A percentile compares a stretch with the other conserved stretches of the same genome.
These are phyloP conservation scores for Acrobasis repandana DNA, from an alignment of 2,888 invertebrate species.

Conservation along the genomic window DNA sequence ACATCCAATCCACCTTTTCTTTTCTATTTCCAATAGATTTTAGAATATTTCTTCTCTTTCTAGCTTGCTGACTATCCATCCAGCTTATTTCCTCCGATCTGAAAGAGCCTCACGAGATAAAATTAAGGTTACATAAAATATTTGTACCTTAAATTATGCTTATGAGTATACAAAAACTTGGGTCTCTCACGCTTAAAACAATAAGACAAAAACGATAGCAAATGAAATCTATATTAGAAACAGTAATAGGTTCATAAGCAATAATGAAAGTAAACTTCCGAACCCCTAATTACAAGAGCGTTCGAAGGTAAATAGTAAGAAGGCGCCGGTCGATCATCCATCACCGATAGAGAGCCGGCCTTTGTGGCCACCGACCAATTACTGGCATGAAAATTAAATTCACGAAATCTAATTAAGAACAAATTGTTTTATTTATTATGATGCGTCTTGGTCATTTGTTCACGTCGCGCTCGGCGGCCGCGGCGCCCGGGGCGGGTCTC, in stretches of 20 bases:
- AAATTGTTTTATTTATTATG: slow-evolving; percentile 84
- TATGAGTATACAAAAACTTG: slow-evolving; percentile 4
- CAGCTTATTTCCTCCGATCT: too few species aligned
- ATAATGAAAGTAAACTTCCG: slow-evolving; percentile 79
- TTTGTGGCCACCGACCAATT: slow-evolving; percentile 83
- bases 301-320: slow-evolving; percentile 75
- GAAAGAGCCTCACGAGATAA: neutral
- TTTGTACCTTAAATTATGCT: neutral
- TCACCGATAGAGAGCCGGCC: slow-evolving; percentile 75
- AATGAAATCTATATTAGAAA: slow-evolving; percentile 76
- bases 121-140: slow-evolving; percentile 1
- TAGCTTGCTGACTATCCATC: too few species aligned
- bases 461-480: slow-evolving; percentile 63
- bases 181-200: slow-evolving; percentile 44
- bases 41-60: too few species aligned
- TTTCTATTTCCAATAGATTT: too few species aligned
- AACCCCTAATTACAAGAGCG: slow-evolving; percentile 74
- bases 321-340: slow-evolving; percentile 80
- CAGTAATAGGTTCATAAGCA: slow-evolving; percentile 74
- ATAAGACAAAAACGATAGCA: slow-evolving; percentile 50
- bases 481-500: slow-evolving; percentile 76
- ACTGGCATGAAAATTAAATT: slow-evolving; percentile 83
- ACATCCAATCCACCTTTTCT: too few species aligned
- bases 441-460: slow-evolving; percentile 81
- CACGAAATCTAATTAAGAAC: slow-evolving; percentile 83